A percentile compares a stretch with the other conserved stretches of the same genome.
Conservation (phyloP, 2,888 invertebrate species). For the Hartigia nigra region DNA sequence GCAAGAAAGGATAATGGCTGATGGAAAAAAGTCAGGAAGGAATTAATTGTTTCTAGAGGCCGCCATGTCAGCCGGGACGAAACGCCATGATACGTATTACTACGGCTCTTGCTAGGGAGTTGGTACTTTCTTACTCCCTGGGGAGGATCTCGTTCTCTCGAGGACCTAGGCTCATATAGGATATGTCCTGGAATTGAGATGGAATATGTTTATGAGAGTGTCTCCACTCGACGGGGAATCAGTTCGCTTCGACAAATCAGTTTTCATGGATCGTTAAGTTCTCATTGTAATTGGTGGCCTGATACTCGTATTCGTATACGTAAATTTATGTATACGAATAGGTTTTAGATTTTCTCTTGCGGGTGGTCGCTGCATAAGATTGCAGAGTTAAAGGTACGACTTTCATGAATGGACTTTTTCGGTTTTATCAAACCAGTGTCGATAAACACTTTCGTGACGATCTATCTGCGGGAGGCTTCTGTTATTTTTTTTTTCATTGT, state of each 20-base stretch:
- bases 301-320: not conserved
- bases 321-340: not conserved
- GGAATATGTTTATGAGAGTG: not conserved
- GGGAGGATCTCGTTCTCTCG: not conserved
- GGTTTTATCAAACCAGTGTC: not conserved
- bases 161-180: not conserved
- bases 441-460: not conserved
- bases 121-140: not conserved
- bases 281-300: not conserved
- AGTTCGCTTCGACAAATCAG: not conserved
- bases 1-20: not conserved
- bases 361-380: not conserved
- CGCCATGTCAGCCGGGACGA: not conserved
- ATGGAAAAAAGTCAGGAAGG: not conserved
- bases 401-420: not conserved
- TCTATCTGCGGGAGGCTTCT: not conserved
- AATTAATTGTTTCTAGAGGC: not conserved
- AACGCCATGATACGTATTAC: not conserved
- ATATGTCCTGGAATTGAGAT: not conserved
- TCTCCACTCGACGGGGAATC: not conserved
- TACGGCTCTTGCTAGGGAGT: not conserved
- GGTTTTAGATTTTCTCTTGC: not conserved
- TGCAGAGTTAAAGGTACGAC: not conserved
- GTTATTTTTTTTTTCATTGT: constrained; percentile 20
- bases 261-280: not conserved